Base-by-base conservation (phyloP, 1,140 invertebrate species). In the Acromyrmex echinatior region DNA sequence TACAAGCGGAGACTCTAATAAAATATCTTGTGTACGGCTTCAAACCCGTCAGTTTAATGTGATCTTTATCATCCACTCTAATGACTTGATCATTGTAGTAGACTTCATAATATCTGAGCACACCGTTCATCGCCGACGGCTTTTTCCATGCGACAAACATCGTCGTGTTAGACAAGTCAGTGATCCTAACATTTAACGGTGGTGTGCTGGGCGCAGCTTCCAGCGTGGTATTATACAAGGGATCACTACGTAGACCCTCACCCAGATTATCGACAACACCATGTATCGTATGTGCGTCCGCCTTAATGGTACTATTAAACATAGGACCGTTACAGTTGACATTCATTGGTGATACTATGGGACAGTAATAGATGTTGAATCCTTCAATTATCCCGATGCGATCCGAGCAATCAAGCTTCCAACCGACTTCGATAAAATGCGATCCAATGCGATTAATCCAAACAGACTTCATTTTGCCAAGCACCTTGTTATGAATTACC, bases 91-190 rank as follows among this genome's bases (percentile, higher is more conserved):
- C 73, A 16, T 93, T 94, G 45, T 96, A 97, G 53, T 94, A 92
- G 35, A 98, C 96, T n/a, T 96, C 94, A 93, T 98, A 98, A 82
- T 97, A 96, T 12, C 96, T 95, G 39, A 98, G 95, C 12, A 96
- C 96, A 1, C 98, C 98, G 96, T 99, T 99, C 87, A 96, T 96
- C 25, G 96, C 95, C 5, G 90, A 16, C 1, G 98, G 98, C 12
- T 96, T 95, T 81, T 96, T 93, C 98, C 98, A 98, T 9, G 95
- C 95, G 1, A 98, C 95, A 39, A 96, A 95, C 53, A 98, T 94
- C 1, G 97, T 97, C 25, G 96, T 96, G 93, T 97, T 97, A 1
- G 97, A 97, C 4, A 98, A 95, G 89, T 98, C 96, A 5, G 91
- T 93, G 63, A 98, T 96, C 21, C 79, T 90, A 7, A 97, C 91